phyloP scores from a whole-genome alignment of 2,888 invertebrate genomes.

The Dasypolia templi region DNA sequence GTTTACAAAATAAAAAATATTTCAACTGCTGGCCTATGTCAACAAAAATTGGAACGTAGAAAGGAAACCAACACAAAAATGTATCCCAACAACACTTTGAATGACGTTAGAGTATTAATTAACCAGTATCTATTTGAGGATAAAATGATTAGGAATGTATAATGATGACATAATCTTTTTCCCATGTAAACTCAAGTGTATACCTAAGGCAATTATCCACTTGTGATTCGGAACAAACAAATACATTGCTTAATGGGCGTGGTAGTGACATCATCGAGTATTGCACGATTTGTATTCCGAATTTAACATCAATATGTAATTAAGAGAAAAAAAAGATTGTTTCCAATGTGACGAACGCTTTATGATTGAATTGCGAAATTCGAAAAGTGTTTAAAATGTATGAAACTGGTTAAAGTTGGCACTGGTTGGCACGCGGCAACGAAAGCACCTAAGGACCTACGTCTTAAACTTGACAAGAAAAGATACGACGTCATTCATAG shows the following conservation, averaged over 20 bases:
- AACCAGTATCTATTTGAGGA: constrained; percentile 17
- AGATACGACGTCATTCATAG: not conserved
- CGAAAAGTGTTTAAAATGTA: constrained; percentile 8
- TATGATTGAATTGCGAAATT: constrained; percentile 7
- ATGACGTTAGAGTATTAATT: not conserved
- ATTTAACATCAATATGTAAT: constrained; percentile 5
- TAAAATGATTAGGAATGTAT: not conserved
- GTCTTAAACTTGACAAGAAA: constrained; percentile 26
- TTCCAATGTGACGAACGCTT: not conserved
- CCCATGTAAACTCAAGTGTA: constrained; percentile 22
- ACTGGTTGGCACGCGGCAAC: not conserved
- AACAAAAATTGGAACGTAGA: constrained; percentile 18
- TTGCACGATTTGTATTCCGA: not conserved
- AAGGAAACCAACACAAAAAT: constrained; percentile 14
- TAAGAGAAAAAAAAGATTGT: constrained; percentile 1
- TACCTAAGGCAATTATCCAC: constrained; percentile 27
- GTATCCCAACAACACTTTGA: not conserved
- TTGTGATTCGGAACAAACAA: constrained; percentile 39
- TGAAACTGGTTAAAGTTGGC: not conserved
- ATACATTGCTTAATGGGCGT: constrained; percentile 17
- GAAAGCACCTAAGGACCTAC: not conserved
- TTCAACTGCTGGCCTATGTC: not conserved
- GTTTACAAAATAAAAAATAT: not conserved
- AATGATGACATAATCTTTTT: constrained; percentile 19
- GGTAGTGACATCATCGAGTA: constrained; percentile 18